Conservation (phyloP, 2,113 vertebrate species). For the Procavia capensis region DNA sequence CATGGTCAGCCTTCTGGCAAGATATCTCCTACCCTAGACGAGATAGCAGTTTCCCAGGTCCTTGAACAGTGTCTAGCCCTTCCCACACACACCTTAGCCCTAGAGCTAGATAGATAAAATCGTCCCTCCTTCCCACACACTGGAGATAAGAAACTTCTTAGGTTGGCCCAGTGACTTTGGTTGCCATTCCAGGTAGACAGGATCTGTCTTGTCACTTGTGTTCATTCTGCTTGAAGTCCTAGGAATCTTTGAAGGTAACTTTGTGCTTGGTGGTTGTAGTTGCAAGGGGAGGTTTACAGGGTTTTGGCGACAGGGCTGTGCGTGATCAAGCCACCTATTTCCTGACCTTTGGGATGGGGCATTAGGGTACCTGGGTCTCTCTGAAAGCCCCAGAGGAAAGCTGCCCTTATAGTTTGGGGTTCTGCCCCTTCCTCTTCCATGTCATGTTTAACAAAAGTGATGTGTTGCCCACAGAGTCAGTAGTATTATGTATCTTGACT, state of each 20-base stretch:
- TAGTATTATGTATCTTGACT: background rate
- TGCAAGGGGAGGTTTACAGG: background rate
- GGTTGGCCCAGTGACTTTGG: slow-evolving; percentile 50
- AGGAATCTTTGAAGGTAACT: background rate
- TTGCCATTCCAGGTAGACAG: background rate
- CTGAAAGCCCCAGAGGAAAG: background rate
- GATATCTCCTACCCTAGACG: background rate
- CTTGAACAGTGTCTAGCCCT: background rate
- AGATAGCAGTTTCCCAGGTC: background rate
- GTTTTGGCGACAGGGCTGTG: background rate
- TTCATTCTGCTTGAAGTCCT: slow-evolving; percentile 33
- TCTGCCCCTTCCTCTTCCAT: background rate
- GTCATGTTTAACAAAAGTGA: background rate
- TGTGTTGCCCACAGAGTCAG: background rate
- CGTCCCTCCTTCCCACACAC: background rate
- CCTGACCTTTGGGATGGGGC: background rate
- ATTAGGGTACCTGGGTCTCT: background rate
- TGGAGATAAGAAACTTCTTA: slow-evolving; percentile 14
- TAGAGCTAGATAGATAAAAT: background rate
- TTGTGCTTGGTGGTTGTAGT: background rate
- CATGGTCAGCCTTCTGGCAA: background rate
- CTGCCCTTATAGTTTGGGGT: background rate
- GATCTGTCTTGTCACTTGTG: background rate
- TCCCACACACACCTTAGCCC: background rate
- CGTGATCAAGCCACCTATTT: background rate